phyloP scores from a whole-genome alignment of 2,113 vertebrate species.

The Maccullochella peelii region DNA sequence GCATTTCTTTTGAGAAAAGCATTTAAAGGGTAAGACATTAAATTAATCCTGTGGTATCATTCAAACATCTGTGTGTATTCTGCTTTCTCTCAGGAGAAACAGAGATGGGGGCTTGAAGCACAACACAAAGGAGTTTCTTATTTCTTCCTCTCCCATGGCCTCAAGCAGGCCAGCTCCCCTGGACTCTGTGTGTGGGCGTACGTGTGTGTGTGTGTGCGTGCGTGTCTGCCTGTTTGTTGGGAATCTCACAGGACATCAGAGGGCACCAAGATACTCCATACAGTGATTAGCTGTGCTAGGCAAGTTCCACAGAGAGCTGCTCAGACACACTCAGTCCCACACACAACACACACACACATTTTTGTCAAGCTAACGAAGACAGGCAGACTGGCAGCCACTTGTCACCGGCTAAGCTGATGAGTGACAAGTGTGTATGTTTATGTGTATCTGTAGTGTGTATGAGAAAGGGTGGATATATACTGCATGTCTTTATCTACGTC shows the following conservation, averaged over 20 bases:
- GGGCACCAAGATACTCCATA: conserved; percentile 48
- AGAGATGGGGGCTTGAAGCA: conserved; percentile 11
- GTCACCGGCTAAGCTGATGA: conserved; percentile 50
- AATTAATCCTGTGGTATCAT: conserved; percentile 23
- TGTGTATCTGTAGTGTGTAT: conserved; percentile 11
- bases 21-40: conserved; percentile 3
- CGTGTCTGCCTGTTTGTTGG: conserved; percentile 24
- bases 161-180: conserved; percentile 26
- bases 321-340: neutral
- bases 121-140: conserved; percentile 41
- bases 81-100: conserved; percentile 26
- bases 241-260: conserved; percentile 60
- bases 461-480: too few species aligned
- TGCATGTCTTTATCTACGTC: neutral
- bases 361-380: conserved; percentile 36
- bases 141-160: conserved; percentile 22
- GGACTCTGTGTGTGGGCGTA: conserved; percentile 6
- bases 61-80: conserved; percentile 9
- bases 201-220: conserved; percentile 23
- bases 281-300: conserved; percentile 63
- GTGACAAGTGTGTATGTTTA: conserved; percentile 12
- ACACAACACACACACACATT: conserved; percentile 9
- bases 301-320: conserved; percentile 41
- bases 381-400: conserved; percentile 42
- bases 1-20: conserved; percentile 6